Base-by-base conservation (phyloP, 2,797 vertebrate genomes). In the Anisognathus igniventris region DNA sequence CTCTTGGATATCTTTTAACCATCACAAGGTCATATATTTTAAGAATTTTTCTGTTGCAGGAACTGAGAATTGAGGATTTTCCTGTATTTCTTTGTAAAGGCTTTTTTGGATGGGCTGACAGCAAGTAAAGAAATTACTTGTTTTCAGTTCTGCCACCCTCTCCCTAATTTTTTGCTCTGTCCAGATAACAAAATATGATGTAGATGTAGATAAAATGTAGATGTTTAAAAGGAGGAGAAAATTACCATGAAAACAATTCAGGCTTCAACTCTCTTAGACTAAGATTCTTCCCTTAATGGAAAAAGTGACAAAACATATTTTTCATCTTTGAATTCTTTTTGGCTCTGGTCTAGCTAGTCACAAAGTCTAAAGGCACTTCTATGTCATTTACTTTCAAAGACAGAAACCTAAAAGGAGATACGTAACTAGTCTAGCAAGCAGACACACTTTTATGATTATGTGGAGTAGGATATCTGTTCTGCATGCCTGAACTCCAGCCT, bases 1-100 rank as follows among this genome's bases (percentile, higher is more conserved):
- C 91, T 97, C 90, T 97, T 71, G 88, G 96, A 95, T 96, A 84
- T 57, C 97, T 97, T 97, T 97, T 97, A 96, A 97, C 93, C 30
- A 50, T 97, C 65, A 7, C 89, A 94, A 96, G 94, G 95, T 94
- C 84, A 89, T 76, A 82, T 70, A 90, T 93, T 97, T 97, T 78
- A 96, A 89, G 90, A 48, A 37, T 83, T 96, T 90, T 50, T 89
- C 68, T 84, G 62, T 61, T 58, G 30, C 40, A 39, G 65, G 78
- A 90, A 93, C 33, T 72, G 64, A 74, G 65, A 85, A 66, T 48
- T 7, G 1, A 19, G 50, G 45, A 65, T 84, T 94, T 96, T 90
- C 73, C 61, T 65, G 16, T 79, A 75, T 80, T 93, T 70, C 92
- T 91, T 93, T 54, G 53, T 37, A 76, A 90, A 92, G 74, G 12